phyloP scores from a whole-genome alignment of 2,888 invertebrate species.

The Caenorhabditis doughertyi region DNA sequence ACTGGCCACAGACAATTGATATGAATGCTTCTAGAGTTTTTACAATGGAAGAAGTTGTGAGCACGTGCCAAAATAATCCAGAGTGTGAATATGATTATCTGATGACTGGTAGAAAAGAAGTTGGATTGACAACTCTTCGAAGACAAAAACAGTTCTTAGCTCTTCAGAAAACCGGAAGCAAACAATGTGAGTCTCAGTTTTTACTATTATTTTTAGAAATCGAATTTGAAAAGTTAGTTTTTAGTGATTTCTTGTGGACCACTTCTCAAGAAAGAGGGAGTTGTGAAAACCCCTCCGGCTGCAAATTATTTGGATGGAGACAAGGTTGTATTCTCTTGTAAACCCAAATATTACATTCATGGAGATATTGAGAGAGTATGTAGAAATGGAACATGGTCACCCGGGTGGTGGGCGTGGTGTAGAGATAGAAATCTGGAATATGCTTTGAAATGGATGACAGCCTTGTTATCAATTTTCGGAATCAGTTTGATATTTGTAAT shows the following conservation, averaged over 20 bases:
- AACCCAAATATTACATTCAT: slow-evolving; percentile 78
- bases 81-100: slow-evolving; percentile 76
- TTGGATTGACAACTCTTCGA: slow-evolving; percentile 67
- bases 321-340: slow-evolving; percentile 72
- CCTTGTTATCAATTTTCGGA: slow-evolving; percentile 71
- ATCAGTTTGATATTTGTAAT: slow-evolving; percentile 70
- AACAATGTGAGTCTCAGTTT: slow-evolving; percentile 62
- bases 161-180: slow-evolving; percentile 66
- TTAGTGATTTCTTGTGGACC: slow-evolving; percentile 77
- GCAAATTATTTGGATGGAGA: slow-evolving; percentile 78
- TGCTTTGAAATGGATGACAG: slow-evolving; percentile 78
- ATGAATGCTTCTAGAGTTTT: slow-evolving; percentile 75
- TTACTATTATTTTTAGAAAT: neutral
- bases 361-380: slow-evolving; percentile 74
- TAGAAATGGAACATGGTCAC: slow-evolving; percentile 76
- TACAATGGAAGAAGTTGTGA: slow-evolving; percentile 73
- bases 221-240: slow-evolving; percentile 21
- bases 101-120: slow-evolving; percentile 74
- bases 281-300: slow-evolving; percentile 74
- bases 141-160: slow-evolving; percentile 68
- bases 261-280: slow-evolving; percentile 75
- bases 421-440: slow-evolving; percentile 75
- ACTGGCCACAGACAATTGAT: slow-evolving; percentile 71
- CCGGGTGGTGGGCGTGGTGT: slow-evolving; percentile 79
- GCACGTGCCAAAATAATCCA: slow-evolving; percentile 71